phyloP scores from a whole-genome alignment of 2,113 vertebrate species.

The Macrotus californicus region DNA sequence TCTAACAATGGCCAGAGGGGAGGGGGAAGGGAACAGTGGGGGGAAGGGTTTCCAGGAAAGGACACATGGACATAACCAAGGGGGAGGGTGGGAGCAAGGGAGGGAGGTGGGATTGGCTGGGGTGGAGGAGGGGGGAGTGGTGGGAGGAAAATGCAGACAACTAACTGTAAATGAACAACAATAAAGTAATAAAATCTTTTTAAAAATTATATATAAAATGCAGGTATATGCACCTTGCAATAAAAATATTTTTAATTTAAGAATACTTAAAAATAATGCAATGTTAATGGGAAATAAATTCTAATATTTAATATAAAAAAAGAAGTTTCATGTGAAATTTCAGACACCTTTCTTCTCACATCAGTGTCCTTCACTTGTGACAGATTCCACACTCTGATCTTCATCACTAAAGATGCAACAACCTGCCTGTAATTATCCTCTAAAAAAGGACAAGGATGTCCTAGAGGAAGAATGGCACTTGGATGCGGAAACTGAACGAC shows the following conservation, averaged over 20 bases:
- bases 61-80: too few relatives aligned
- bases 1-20: too few relatives aligned
- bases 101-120: too few relatives aligned
- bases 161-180: too few relatives aligned
- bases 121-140: too few relatives aligned
- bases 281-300: background rate
- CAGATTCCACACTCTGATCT: background rate
- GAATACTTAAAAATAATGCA: background rate
- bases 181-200: too few relatives aligned
- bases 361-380: background rate
- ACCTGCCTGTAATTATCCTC: background rate
- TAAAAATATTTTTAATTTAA: background rate
- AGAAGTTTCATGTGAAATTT: background rate
- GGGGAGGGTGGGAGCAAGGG: too few relatives aligned
- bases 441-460: conserved; percentile 24
- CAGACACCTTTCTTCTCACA: background rate
- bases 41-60: too few relatives aligned
- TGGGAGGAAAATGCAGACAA: too few relatives aligned
- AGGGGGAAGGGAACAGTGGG: too few relatives aligned
- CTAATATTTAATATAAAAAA: background rate
- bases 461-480: background rate
- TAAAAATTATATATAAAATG: background rate
- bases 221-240: background rate
- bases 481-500: background rate
- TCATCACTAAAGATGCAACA: conserved; percentile 61